These are phyloP conservation scores for Epinotia bilunana DNA, from an alignment of 2,888 invertebrate species.

Conservation along the genomic window DNA sequence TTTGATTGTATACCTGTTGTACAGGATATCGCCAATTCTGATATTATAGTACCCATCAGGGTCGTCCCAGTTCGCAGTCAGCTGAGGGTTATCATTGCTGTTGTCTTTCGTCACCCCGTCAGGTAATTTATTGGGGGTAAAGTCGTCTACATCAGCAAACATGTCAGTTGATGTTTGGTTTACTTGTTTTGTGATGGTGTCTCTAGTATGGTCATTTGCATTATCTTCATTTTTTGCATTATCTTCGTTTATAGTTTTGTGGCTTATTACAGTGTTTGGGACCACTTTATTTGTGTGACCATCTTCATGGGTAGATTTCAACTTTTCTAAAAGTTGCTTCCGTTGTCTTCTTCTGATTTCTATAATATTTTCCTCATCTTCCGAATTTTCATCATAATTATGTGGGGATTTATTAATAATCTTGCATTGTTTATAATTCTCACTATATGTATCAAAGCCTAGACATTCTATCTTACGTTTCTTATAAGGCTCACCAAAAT, in stretches of 20 bases:
- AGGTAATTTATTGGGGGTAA: slow-evolving; percentile 85
- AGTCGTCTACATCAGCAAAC: slow-evolving; percentile 96
- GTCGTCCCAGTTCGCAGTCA: slow-evolving; percentile 99
- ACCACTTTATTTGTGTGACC: slow-evolving; percentile 46
- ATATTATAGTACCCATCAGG: slow-evolving; percentile 99
- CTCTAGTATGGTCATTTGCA: slow-evolving; percentile 51
- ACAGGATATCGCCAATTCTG: slow-evolving; percentile 93
- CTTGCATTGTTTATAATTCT: slow-evolving; percentile 18
- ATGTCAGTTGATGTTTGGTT: slow-evolving; percentile 88
- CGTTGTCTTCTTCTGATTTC: slow-evolving; percentile 93
- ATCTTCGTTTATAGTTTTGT: slow-evolving; percentile 39
- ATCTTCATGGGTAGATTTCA: slow-evolving; percentile 52
- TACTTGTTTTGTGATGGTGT: slow-evolving; percentile 68
- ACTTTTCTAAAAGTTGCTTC: slow-evolving; percentile 90
- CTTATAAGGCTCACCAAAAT: slow-evolving; percentile 44
- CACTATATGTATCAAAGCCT: background rate
- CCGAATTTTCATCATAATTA: slow-evolving; percentile 87
- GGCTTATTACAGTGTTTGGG: slow-evolving; percentile 43
- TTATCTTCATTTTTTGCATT: slow-evolving; percentile 51
- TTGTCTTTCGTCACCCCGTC: slow-evolving; percentile 60
- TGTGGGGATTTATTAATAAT: slow-evolving; percentile 68
- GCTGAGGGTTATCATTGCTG: slow-evolving; percentile 90
- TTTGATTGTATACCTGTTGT: slow-evolving; percentile 94
- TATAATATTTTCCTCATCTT: slow-evolving; percentile 96
- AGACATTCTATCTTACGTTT: slow-evolving; percentile 33